Evolutionary conservation across 2,797 vertebrate genomes (phyloP), one percentile per base, ranked within the genome.

Genomic region (Enoplosus armatus): DNA sequence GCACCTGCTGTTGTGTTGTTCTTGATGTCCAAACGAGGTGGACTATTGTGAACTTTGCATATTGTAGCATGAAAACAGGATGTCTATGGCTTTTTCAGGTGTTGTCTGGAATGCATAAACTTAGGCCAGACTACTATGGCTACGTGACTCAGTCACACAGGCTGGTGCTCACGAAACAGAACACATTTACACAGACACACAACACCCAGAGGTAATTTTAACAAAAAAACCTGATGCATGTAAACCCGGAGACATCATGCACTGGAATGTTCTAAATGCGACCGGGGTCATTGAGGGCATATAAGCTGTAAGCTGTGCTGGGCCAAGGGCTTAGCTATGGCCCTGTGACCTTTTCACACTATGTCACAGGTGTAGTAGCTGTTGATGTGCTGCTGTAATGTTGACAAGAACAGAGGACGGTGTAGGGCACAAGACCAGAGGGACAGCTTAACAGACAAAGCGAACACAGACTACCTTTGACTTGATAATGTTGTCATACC

Each of bases 211-310:
- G 77, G 75, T 68, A 55, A 66, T 80, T 56, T 41, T 72, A 77
- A 77, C n/a, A 37, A 60, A 20, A 43, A n/a, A 62, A 2, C 22
- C 43, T 14, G 62, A 59, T 66, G 55, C 83, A 74, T 62, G 66
- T 61, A 60, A 69, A 79, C 72, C 65, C 33, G 0, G 37, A 82
- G 67, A 75, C 60, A 51, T 71, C 84, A 74, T 72, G 78, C 68
- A 47, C 63, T 31, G 69, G 65, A 53, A 72, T 81, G 80, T 85
- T 87, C 83, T 80, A 74, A 87, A 85, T 89, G 71, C 67, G 53
- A 77, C 27, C 7, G 4, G 22, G 73, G 79, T 85, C 33, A 37
- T 59, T 0, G 29, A 55, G 74, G 77, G 41, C 65, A 29, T 74
- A 35, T 74, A 74, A 81, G 77, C 79, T 83, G 48, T 84, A 72